Evolutionary conservation across 2,797 vertebrate genomes (phyloP).

Genomic region (Sitta carolinensis): DNA sequence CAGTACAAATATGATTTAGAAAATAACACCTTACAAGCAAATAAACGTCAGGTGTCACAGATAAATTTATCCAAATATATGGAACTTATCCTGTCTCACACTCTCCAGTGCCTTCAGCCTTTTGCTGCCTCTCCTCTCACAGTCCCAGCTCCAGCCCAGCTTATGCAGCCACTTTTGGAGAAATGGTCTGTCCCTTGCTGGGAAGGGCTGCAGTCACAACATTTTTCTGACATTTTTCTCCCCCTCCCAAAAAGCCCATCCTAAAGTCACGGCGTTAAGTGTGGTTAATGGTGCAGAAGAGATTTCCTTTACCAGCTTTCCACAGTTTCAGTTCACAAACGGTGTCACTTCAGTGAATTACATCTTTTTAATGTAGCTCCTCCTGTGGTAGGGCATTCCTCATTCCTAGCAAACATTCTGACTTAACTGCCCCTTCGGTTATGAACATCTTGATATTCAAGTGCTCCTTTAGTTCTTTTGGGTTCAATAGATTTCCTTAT

Average conservation of each 20-base stretch:
- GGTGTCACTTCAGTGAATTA: neutral
- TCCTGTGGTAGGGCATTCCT: neutral
- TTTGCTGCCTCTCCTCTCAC: neutral
- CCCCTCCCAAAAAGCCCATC: fast-evolving
- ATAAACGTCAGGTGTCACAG: neutral
- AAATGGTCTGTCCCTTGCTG: neutral
- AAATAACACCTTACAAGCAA: neutral
- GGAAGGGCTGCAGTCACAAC: neutral
- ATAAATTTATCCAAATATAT: neutral
- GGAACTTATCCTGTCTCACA: neutral
- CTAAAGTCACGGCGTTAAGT: neutral
- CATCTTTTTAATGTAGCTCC: neutral
- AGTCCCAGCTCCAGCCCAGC: neutral
- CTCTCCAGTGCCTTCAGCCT: neutral
- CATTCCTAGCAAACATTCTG: neutral
- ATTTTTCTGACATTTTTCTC: neutral
- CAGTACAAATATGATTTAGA: neutral
- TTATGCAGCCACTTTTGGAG: neutral
- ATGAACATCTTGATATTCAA: neutral
- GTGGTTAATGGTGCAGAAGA: neutral
- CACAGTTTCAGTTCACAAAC: neutral
- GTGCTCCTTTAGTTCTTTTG: neutral
- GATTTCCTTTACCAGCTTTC: neutral
- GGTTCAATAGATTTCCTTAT: neutral
- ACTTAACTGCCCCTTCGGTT: neutral